phyloP scores from a whole-genome alignment of 2,888 invertebrate species.

The Drosophila meridiana region DNA sequence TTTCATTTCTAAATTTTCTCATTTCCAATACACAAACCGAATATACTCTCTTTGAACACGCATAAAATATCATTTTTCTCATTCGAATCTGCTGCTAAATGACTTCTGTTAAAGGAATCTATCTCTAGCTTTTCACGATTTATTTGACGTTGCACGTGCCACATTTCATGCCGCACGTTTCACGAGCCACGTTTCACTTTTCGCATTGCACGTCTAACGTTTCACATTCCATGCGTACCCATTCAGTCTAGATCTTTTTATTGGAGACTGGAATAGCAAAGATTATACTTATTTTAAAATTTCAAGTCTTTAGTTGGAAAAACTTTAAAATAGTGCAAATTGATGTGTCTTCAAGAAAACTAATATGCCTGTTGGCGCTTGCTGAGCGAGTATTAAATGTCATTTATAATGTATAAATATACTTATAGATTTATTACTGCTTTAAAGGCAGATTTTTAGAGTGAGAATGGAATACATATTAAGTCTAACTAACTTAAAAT shows the following conservation, averaged over 20 bases:
- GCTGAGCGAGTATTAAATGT: neutral
- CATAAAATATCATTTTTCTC: neutral
- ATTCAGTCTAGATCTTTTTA: neutral
- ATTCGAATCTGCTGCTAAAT: neutral
- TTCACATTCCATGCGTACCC: neutral
- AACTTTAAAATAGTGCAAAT: no score
- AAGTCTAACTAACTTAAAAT: no score
- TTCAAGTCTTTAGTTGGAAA: no score
- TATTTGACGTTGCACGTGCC: constrained; percentile 3
- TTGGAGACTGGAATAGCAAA: neutral
- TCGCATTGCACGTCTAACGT: neutral
- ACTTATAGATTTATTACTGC: no score
- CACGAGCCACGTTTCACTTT: neutral
- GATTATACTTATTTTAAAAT: neutral
- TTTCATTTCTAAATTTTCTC: no score
- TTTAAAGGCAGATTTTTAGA: no score
- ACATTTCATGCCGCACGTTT: neutral
- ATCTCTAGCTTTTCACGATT: neutral
- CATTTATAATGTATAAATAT: no score
- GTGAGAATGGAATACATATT: no score
- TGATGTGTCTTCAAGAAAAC: neutral
- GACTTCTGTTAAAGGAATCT: neutral
- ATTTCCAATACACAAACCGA: neutral
- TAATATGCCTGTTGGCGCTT: neutral
- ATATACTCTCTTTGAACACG: neutral